Base-by-base conservation (phyloP, 2,888 invertebrate species). In the Plutella xylostella region DNA sequence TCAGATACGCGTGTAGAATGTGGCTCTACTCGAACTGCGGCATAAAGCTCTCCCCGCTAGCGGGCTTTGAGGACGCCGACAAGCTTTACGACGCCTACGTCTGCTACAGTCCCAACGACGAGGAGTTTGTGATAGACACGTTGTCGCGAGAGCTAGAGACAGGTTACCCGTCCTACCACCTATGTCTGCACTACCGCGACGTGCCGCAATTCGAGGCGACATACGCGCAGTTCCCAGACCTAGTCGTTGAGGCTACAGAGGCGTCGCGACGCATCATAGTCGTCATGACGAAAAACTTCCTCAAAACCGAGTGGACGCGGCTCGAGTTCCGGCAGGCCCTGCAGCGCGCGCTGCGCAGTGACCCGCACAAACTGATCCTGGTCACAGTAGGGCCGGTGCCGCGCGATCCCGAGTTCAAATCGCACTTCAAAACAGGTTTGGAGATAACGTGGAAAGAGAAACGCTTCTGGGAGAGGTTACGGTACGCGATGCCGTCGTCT, bases 1-100 rank as follows among this genome's bases (percentile, higher is more conserved):
- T 94, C 78, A 89, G 94, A 57, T 93, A 94, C 66, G 91, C 93
- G 53, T 89, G 95, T 57, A 88, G 93, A 61, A 91, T 94, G 70
- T 95, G 94, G 94, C 85, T 94, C 51, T 94, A 93, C 75, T 91
- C 93, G 53, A 90, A 92, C 61, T 95, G 94, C 76, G 95, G 94
- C 21, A 89, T 95, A 49, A 87, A 94, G 54, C 87, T 95, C 57
- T 91, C 92, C 71, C 88, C 91, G 49, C 87, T 90, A 54, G 85
- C 88, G 51, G 85, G 88, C 49, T 89, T 87, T 72, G 93, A 92
- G 72, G 93, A 93, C 64, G 87, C 91, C 55, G 94, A 94, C 71
- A 93, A 94, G 68, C 87, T 93, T 51, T 96, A 94, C 79, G 97
- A 97, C 76, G 95, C 94, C 54, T 97, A 96, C 79, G 91, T 97